Conservation (phyloP, 2,113 vertebrate species). For the Leucopternis melanops region DNA sequence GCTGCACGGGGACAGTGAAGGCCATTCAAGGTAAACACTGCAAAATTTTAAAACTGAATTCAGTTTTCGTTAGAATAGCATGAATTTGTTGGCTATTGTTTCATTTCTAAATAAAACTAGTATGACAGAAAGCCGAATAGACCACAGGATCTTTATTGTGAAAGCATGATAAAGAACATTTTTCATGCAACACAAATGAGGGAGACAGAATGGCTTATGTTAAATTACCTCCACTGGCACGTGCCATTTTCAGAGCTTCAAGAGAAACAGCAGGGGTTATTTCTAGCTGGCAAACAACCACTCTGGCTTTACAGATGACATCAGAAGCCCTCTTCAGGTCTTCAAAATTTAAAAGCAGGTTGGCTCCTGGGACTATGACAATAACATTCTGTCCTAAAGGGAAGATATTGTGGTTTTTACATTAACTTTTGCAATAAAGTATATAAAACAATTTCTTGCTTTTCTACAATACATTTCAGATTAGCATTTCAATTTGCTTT, state of each 20-base stretch:
- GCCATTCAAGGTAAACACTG: not conserved
- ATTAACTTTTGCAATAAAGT: not conserved
- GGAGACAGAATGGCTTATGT: not conserved
- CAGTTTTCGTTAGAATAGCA: not conserved
- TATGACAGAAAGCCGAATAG: not conserved
- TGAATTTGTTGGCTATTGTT: not conserved
- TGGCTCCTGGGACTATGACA: conserved; percentile 93
- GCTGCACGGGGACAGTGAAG: too few species aligned
- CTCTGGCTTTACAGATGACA: conserved; percentile 79
- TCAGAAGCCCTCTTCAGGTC: conserved; percentile 78
- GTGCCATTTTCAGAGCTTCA: conserved; percentile 85
- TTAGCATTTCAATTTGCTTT: not conserved
- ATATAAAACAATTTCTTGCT: not conserved
- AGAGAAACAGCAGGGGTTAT: conserved; percentile 80
- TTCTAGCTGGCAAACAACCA: conserved; percentile 93
- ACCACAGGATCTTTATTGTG: not conserved
- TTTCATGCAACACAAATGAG: not conserved
- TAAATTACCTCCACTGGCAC: conserved; percentile 78
- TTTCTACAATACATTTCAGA: not conserved
- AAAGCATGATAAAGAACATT: not conserved
- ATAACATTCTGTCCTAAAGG: conserved; percentile 91
- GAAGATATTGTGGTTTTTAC: not conserved
- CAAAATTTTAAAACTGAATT: not conserved
- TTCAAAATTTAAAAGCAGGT: conserved; percentile 82
- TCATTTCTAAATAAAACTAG: not conserved